Percentiles rank a stretch among this genome's conserved stretches.
phyloP scores from a whole-genome alignment of 1,140 invertebrate genomes.

The Panonychus citri region DNA sequence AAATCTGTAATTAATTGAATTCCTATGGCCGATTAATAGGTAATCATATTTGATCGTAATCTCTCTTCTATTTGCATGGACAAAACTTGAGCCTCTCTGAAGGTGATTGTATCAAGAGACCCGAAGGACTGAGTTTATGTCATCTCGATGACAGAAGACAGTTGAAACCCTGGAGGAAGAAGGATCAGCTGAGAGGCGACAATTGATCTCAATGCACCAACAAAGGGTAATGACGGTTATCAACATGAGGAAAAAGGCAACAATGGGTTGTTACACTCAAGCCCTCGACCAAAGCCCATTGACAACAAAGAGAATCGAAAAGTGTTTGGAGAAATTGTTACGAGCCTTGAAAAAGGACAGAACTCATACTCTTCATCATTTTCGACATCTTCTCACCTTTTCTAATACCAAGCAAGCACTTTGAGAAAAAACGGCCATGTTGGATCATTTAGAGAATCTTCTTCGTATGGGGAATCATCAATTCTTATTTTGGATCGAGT shows the following conservation, averaged over 20 bases:
- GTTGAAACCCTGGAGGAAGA: constrained; percentile 83
- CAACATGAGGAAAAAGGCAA: constrained; percentile 81
- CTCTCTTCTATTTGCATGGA: no score
- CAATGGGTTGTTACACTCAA: constrained; percentile 76
- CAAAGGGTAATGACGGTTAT: constrained; percentile 75
- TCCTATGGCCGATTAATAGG: no score
- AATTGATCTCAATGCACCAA: constrained; percentile 84
- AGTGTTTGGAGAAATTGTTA: constrained; percentile 67
- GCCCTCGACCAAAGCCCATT: constrained; percentile 62
- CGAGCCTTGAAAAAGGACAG: constrained; percentile 79
- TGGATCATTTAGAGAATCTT: constrained; percentile 61
- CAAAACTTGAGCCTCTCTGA: no score
- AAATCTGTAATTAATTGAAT: no score
- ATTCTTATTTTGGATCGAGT: constrained; percentile 51
- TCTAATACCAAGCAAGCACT: constrained; percentile 60
- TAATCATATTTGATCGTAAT: no score
- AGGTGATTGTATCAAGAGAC: constrained; percentile 72
- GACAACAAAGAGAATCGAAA: constrained; percentile 37
- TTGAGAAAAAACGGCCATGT: constrained; percentile 57
- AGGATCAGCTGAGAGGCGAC: constrained; percentile 78
- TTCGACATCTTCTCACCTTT: constrained; percentile 61
- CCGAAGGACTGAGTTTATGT: constrained; percentile 67
- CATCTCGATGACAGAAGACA: constrained; percentile 82
- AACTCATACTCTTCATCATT: constrained; percentile 83
- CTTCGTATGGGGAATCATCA: constrained; percentile 74